Base-by-base conservation (phyloP, 37 sponge, comb jelly and placozoan species). In the Lycopodina hypogea region DNA sequence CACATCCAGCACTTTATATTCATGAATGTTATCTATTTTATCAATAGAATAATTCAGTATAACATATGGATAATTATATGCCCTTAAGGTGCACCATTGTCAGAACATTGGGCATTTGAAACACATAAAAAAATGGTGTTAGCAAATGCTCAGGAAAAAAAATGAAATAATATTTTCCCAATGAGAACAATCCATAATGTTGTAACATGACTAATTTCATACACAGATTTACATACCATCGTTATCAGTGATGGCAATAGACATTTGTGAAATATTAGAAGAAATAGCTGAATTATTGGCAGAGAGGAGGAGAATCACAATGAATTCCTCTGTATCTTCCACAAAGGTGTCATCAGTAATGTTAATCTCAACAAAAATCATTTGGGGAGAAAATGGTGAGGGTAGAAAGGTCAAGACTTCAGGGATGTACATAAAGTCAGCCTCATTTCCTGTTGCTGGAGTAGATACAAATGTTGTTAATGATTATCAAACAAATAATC, bases 201-300 rank as follows among this genome's bases (percentile, higher is more conserved):
- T n/a, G n/a, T n/a, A n/a, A n/a, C n/a, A n/a, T n/a, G n/a, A n/a
- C n/a, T n/a, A n/a, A n/a, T n/a, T n/a, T n/a, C n/a, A n/a, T n/a
- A n/a, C n/a, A n/a, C n/a, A n/a, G n/a, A n/a, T n/a, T n/a, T n/a
- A 60, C 61, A 60, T 60, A 60, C 61, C 61, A 28, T 60, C 61
- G 12, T 60, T 12, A 60, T 60, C 61, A 17, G 12, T 17, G 61
- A 60, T 60, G 12, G 61, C 29, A 15, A 60, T 60, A 15, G 53
- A 29, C 1, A 55, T 55, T 28, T 72, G 32, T 3, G 19, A 6
- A 28, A 55, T 53, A 15, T 18, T 17, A 2, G 51, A 52, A n/a
- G 17, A 28, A 52, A 72, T 26, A 23, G 56, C 51, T 3, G 9
- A 29, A 72, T 50, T 33, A 53, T 29, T 33, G 18, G 56, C 28